Conservation (phyloP, 2,888 invertebrate species). For the Melanostoma mellinum region DNA sequence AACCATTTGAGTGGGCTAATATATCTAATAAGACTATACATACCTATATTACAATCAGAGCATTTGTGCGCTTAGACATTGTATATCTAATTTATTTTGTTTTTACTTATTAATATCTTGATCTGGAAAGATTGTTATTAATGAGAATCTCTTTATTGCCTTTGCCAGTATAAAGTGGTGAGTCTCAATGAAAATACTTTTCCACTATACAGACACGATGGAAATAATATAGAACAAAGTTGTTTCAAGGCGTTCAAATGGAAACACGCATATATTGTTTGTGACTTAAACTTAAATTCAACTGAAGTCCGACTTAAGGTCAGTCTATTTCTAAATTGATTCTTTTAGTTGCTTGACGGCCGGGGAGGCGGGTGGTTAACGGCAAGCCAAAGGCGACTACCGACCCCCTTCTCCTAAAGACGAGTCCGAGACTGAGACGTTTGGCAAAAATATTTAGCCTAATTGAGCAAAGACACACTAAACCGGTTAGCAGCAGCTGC, state of each 20-base stretch:
- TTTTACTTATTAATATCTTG: conserved; percentile 21
- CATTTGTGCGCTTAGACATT: conserved; percentile 5
- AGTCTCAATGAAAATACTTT: conserved; percentile 3
- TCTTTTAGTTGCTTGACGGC: conserved; percentile 4
- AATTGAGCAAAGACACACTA: conserved; percentile 42
- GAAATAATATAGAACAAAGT: conserved; percentile 3
- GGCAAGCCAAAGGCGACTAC: neutral
- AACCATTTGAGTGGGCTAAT: conserved; percentile 1
- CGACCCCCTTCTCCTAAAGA: neutral
- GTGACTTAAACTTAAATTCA: neutral
- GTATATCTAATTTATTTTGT: conserved; percentile 17
- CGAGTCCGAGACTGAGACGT: neutral
- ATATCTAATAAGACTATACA: no score
- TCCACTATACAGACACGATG: neutral
- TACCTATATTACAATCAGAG: no score
- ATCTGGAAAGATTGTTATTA: conserved; percentile 26
- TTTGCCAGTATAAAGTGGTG: conserved; percentile 3
- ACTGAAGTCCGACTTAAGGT: conserved; percentile 52
- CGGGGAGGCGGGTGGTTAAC: neutral
- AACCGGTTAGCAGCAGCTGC: conserved; percentile 52
- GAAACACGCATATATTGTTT: conserved; percentile 4
- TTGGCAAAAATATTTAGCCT: conserved; percentile 47
- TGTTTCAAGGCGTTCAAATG: conserved; percentile 18
- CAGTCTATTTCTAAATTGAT: conserved; percentile 57
- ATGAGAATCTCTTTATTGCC: conserved; percentile 19